Conservation (phyloP, 2,888 invertebrate genomes). For the Thumatha senex region DNA sequence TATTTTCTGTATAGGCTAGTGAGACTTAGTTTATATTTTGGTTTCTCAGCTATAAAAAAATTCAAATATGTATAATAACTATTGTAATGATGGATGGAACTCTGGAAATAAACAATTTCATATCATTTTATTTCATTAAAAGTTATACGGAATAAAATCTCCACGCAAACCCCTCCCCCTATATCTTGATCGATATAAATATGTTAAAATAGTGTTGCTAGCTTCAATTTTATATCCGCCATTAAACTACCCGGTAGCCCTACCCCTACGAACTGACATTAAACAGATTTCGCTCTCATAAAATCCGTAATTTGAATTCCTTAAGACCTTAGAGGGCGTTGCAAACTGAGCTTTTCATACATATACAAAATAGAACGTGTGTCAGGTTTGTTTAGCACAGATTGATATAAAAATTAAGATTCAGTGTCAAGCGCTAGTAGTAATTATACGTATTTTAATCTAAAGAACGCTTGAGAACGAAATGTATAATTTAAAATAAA, state of each 20-base stretch:
- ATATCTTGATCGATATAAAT: slow-evolving; percentile 20
- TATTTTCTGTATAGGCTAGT: no score
- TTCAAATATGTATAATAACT: no score
- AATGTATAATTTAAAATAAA: no score
- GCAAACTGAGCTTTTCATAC: slow-evolving; percentile 7
- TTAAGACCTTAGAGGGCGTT: slow-evolving; percentile 55
- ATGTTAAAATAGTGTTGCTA: slow-evolving; percentile 32
- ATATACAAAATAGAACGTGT: slow-evolving; percentile 7
- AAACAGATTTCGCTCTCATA: slow-evolving; percentile 78
- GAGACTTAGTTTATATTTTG: no score
- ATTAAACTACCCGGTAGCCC: slow-evolving; percentile 14
- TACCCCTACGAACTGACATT: slow-evolving; percentile 54
- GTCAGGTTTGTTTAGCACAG: slow-evolving; percentile 3
- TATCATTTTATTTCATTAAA: no score
- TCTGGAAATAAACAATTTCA: no score
- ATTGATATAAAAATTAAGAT: background rate
- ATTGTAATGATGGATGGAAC: no score
- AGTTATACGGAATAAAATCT: slow-evolving; percentile 1
- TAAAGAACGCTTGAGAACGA: no score
- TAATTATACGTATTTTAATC: no score
- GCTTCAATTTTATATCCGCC: slow-evolving; percentile 17
- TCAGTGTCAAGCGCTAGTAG: no score
- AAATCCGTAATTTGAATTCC: slow-evolving; percentile 82
- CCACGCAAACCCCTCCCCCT: background rate
- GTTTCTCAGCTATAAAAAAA: no score